These are phyloP conservation scores for Gallinago jamesoni DNA, from an alignment of 2,113 vertebrate species.

Conservation along the genomic window DNA sequence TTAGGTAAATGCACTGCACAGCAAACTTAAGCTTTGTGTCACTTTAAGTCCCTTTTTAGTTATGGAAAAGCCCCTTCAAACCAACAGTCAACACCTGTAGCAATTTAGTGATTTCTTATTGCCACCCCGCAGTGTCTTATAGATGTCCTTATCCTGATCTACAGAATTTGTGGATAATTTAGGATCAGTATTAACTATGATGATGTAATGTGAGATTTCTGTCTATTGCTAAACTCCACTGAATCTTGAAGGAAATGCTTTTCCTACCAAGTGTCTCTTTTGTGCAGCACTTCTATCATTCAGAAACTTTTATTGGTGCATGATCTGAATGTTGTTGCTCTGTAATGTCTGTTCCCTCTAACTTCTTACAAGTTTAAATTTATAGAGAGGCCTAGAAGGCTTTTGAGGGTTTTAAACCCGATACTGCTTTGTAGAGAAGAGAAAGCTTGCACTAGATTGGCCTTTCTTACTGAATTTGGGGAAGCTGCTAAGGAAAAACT, in stretches of 20 bases:
- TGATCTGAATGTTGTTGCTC: background rate
- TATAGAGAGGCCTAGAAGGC: background rate
- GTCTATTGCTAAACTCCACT: background rate
- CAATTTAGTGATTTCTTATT: background rate
- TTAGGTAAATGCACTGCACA: background rate
- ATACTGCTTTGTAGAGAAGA: background rate
- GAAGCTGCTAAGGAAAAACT: background rate
- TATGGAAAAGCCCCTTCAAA: background rate
- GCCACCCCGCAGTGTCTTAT: fast-evolving
- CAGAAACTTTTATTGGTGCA: background rate
- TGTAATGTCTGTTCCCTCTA: background rate
- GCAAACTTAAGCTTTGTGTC: background rate
- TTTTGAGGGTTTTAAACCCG: background rate
- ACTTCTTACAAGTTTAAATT: background rate
- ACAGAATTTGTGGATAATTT: background rate
- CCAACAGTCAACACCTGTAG: background rate
- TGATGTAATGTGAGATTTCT: background rate
- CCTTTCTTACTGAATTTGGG: background rate
- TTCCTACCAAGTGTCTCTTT: background rate
- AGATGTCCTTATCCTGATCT: background rate
- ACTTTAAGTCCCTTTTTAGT: background rate
- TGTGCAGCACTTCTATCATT: background rate
- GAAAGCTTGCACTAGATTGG: background rate
- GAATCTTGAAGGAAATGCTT: background rate
- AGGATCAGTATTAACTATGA: background rate